Evolutionary conservation across 2,797 vertebrate genomes (phyloP), one percentile per base, ranked within the genome.

Genomic region (Philypnodon macrostomus): DNA sequence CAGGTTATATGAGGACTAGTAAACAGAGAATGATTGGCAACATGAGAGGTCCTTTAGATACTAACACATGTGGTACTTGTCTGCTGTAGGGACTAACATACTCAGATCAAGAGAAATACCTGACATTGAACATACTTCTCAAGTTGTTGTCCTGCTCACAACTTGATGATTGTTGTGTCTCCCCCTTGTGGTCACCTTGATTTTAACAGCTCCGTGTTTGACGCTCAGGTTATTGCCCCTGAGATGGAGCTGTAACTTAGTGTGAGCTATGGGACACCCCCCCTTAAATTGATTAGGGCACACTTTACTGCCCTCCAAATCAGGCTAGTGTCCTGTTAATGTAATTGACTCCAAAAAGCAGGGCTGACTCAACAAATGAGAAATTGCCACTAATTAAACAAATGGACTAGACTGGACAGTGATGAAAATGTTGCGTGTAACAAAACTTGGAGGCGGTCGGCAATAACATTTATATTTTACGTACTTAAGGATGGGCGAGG

Each of bases 351-450:
- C 23, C 78, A 79, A 76, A 59, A 58, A 76, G 17, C 61, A 35
- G 32, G 57, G 75, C 79, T 79, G 81, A 87, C 76, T 84, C 75
- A 55, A 75, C 76, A 70, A 69, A 78, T 61, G 59, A 74, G 39
- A 16, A 63, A 63, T 48, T 45, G 67, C 13, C 19, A 42, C 68
- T 52, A 87, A 87, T 88, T 83, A 79, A 65, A 74, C 47, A 83
- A 86, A 88, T 88, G 77, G 73, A 77, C 53, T 40, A n/a, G 45
- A 73, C 30, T 11, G 34, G 56, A 53, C 55, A 13, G 44, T 62
- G 57, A 79, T 67, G 40, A 56, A 81, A 77, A 75, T 35, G 56
- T 65, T 41, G 35, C 0, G 31, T 38, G 49, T 54, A 44, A 70
- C 42, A 54, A 37, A 27, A 62, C 21, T 14, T 14, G 38, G 39